A percentile compares a stretch with the other conserved stretches of the same genome.
phyloP scores from a whole-genome alignment of 1,140 invertebrate species.

The Lepidurus apus region DNA sequence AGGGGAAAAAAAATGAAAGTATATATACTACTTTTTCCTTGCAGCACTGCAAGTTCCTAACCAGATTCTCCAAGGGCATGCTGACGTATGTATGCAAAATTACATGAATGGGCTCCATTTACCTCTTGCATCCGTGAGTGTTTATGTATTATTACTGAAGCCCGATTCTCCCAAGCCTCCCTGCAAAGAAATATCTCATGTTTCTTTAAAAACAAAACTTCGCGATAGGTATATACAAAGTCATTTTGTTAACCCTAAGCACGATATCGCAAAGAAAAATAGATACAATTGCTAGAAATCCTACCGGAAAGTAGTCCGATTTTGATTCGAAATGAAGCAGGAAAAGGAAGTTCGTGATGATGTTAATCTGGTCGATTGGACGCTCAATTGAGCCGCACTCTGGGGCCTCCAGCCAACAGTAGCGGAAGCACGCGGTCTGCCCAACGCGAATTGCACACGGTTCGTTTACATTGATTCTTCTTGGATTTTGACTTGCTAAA shows the following conservation, averaged over 20 bases:
- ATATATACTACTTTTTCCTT: too few relatives aligned
- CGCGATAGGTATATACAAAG: too few relatives aligned
- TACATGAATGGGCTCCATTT: not conserved
- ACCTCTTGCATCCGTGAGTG: not conserved
- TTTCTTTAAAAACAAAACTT: too few relatives aligned
- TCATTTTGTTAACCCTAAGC: too few relatives aligned
- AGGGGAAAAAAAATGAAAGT: not conserved
- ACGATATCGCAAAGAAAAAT: not conserved
- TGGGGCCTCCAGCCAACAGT: not conserved
- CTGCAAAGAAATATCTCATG: not conserved
- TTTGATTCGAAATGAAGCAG: not conserved
- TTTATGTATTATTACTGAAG: not conserved
- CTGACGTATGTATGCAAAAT: not conserved
- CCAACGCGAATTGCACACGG: not conserved
- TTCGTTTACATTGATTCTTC: not conserved
- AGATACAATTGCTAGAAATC: not conserved
- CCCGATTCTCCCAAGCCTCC: not conserved
- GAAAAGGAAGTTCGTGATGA: not conserved
- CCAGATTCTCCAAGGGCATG: not conserved
- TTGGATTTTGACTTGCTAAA: not conserved
- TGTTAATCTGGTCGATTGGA: slow-evolving; percentile 15
- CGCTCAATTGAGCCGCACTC: slow-evolving; percentile 14
- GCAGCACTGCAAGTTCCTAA: too few relatives aligned
- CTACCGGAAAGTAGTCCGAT: not conserved
- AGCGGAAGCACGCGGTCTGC: slow-evolving; percentile 4